phyloP scores from a whole-genome alignment of 2,888 invertebrate genomes.

The Leptinotarsa tumamoca region DNA sequence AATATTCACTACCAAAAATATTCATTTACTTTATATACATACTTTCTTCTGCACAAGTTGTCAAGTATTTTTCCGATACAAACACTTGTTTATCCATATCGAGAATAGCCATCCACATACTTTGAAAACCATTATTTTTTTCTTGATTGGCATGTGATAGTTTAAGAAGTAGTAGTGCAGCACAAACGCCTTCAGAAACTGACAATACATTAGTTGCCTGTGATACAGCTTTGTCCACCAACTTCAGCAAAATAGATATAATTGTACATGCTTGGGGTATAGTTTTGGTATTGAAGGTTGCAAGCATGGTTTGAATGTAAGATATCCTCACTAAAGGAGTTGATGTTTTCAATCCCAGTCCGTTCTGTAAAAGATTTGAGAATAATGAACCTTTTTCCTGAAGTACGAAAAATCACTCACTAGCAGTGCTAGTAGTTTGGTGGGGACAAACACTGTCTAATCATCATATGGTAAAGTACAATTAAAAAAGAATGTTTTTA shows the following conservation, averaged over 20 bases:
- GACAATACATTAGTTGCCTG: slow-evolving; percentile 80
- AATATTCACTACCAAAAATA: not conserved
- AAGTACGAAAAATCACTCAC: too few species aligned
- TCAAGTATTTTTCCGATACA: slow-evolving; percentile 84
- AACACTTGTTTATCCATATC: slow-evolving; percentile 85
- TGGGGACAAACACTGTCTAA: too few species aligned
- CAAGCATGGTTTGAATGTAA: slow-evolving; percentile 81
- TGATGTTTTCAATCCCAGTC: slow-evolving; percentile 79
- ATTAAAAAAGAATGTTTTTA: too few species aligned
- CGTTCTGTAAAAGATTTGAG: slow-evolving; percentile 71
- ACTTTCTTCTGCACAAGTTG: slow-evolving; percentile 78
- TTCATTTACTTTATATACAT: slow-evolving; percentile 35
- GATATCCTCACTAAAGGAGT: slow-evolving; percentile 82
- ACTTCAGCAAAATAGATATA: slow-evolving; percentile 75
- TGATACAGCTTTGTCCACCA: slow-evolving; percentile 80
- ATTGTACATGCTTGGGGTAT: slow-evolving; percentile 67
- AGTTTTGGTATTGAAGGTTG: slow-evolving; percentile 72
- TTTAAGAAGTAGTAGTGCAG: slow-evolving; percentile 76
- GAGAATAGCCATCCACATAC: slow-evolving; percentile 78
- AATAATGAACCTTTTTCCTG: not conserved
- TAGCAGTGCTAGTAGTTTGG: too few species aligned
- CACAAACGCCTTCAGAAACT: slow-evolving; percentile 79
- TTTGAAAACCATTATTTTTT: slow-evolving; percentile 68
- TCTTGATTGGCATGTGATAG: slow-evolving; percentile 68
- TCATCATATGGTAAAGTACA: too few species aligned